phyloP scores from a whole-genome alignment of 2,797 vertebrate species.

The Schizopygopsis pylzovi region DNA sequence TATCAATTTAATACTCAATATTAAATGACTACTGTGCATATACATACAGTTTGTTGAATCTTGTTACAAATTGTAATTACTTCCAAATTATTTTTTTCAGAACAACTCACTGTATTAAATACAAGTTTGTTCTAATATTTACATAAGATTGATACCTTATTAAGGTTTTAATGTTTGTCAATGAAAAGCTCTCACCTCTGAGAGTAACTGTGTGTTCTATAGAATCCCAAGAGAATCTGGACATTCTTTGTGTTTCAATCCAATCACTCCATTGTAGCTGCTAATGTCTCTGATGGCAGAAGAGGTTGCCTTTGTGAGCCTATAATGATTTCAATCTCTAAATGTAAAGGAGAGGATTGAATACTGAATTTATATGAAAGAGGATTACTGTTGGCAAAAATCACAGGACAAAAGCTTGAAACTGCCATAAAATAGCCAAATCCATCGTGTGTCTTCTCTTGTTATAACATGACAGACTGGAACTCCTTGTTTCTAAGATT shows the following conservation, averaged over 20 bases:
- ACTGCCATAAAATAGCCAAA: neutral
- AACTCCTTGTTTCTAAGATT: constrained; percentile 10
- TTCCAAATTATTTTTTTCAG: neutral
- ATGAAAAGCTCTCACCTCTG: neutral
- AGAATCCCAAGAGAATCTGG: neutral
- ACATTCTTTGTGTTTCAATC: neutral
- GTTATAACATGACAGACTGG: constrained; percentile 8
- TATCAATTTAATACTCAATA: neutral
- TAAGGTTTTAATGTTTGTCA: neutral
- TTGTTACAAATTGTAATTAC: neutral
- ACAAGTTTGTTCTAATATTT: neutral
- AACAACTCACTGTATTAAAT: constrained; percentile 3
- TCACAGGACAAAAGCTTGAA: constrained; percentile 52
- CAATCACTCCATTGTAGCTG: constrained; percentile 10
- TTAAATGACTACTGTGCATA: neutral
- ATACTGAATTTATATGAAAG: constrained; percentile 85
- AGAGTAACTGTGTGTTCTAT: neutral
- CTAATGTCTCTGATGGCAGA: constrained; percentile 11
- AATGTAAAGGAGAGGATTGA: constrained; percentile 86
- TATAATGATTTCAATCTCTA: constrained; percentile 82
- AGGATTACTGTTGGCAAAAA: constrained; percentile 80
- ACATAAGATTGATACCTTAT: neutral
- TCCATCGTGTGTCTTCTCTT: neutral
- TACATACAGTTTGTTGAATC: neutral
- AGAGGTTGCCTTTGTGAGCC: constrained; percentile 33